Percentiles rank a stretch among this genome's conserved stretches.
Conservation (phyloP, 2,797 vertebrate genomes). For the Oreochromis grahami region DNA sequence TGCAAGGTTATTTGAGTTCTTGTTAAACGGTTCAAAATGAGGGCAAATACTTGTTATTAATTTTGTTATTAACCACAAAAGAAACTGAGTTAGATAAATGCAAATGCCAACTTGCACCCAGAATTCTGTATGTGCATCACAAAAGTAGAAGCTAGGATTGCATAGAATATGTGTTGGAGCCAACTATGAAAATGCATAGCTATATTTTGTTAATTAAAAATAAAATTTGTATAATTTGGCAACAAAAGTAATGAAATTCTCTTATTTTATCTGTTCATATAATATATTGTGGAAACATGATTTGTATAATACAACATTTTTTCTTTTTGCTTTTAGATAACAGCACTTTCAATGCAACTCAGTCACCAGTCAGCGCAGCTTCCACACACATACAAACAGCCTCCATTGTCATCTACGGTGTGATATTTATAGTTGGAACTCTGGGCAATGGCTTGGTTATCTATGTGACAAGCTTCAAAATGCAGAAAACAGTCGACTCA, state of each 20-base stretch:
- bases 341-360: not conserved
- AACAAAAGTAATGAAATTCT: not conserved
- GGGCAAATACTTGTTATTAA: not conserved
- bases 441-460: conserved; percentile 33
- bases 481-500: conserved; percentile 65
- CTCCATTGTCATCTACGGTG: conserved; percentile 19
- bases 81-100: not conserved
- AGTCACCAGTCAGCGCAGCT: rapidly evolving
- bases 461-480: conserved; percentile 67
- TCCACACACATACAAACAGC: rapidly evolving
- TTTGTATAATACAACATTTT: not conserved
- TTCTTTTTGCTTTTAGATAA: not conserved
- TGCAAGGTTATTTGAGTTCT: not conserved
- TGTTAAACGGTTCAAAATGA: not conserved
- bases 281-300: not conserved
- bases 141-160: not conserved
- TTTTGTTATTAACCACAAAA: not conserved
- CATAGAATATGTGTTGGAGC: not conserved
- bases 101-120: rapidly evolving
- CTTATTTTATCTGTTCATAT: not conserved
- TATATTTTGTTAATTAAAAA: not conserved
- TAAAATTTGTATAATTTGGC: conserved; percentile 19
- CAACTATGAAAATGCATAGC: not conserved
- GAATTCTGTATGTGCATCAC: not conserved
- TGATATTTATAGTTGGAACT: conserved; percentile 40